Conservation (phyloP, 1,140 invertebrate genomes). For the Penaeus japonicus region DNA sequence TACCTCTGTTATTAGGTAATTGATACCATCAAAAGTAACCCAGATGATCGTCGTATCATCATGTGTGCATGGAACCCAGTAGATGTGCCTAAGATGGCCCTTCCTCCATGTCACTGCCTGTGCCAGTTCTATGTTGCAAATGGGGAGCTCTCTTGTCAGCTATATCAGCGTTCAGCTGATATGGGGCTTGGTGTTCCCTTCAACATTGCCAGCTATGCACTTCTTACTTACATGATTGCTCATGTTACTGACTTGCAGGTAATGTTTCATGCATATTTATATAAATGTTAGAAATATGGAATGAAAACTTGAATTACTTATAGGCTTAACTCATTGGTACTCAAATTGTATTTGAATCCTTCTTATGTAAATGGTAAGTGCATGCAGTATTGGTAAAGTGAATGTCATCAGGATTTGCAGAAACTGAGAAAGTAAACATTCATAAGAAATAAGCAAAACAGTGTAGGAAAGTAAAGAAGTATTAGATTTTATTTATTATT, state of each 20-base stretch:
- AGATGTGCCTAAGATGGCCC: constrained; percentile 90
- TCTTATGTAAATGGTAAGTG: too few relatives aligned
- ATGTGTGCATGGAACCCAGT: constrained; percentile 95
- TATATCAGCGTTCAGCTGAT: constrained; percentile 97
- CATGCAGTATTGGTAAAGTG: too few relatives aligned
- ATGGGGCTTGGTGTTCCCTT: constrained; percentile 98
- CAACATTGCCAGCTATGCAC: constrained; percentile 97
- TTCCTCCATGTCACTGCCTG: constrained; percentile 96
- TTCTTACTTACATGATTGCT: constrained; percentile 96
- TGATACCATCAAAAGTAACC: constrained; percentile 76
- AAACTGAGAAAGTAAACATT: too few relatives aligned
- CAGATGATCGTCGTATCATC: constrained; percentile 88
- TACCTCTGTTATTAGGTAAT: constrained; percentile 70
- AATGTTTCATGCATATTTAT: constrained; percentile 21
- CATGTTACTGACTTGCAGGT: constrained; percentile 88
- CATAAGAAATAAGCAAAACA: too few relatives aligned
- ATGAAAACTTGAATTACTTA: too few relatives aligned
- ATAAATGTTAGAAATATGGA: too few relatives aligned
- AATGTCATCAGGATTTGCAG: too few relatives aligned
- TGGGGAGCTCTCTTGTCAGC: constrained; percentile 79
- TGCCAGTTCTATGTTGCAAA: constrained; percentile 94
- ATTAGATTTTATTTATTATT: too few relatives aligned
- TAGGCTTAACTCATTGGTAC: too few relatives aligned
- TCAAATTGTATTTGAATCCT: too few relatives aligned
- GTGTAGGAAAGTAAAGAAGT: too few relatives aligned